Conservation (phyloP, 1,140 invertebrate species). For the Brachionus plicatilis region DNA sequence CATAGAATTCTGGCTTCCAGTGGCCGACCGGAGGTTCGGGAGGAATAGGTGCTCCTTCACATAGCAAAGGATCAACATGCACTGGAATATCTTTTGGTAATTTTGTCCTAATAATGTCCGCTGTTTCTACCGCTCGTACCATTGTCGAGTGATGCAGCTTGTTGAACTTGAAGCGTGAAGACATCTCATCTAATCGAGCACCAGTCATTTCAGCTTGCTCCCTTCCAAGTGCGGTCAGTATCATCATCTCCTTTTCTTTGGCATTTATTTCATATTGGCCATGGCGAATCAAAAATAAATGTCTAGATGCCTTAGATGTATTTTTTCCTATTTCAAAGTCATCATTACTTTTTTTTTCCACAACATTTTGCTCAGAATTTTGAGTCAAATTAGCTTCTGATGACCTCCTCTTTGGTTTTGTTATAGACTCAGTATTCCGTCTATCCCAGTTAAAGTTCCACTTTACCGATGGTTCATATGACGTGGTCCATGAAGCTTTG, state of each 20-base stretch:
- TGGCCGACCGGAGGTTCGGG: conserved; percentile 78
- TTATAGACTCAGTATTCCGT: neutral
- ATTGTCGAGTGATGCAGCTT: conserved; percentile 79
- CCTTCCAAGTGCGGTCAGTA: conserved; percentile 72
- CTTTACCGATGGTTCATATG: conserved; percentile 26
- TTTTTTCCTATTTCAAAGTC: conserved; percentile 13
- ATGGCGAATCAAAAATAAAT: conserved; percentile 37
- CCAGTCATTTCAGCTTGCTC: conserved; percentile 78
- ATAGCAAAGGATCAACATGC: conserved; percentile 68
- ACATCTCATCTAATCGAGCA: conserved; percentile 61
- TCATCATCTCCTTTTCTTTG: conserved; percentile 67
- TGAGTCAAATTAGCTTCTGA: neutral
- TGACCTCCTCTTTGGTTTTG: neutral
- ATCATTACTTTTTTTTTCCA: conserved; percentile 10
- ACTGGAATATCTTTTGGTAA: conserved; percentile 58
- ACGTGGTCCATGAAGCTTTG: conserved; percentile 30
- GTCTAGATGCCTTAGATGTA: neutral
- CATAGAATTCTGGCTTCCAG: conserved; percentile 76
- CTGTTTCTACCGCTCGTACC: conserved; percentile 84
- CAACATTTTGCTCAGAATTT: neutral
- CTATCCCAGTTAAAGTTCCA: conserved; percentile 36
- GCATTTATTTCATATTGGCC: conserved; percentile 58
- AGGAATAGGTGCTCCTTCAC: conserved; percentile 83
- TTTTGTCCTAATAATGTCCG: conserved; percentile 69
- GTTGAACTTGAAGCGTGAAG: conserved; percentile 66